Evolutionary conservation across 2,888 invertebrate species (phyloP).

Genomic region (Drosophila mimetica): DNA sequence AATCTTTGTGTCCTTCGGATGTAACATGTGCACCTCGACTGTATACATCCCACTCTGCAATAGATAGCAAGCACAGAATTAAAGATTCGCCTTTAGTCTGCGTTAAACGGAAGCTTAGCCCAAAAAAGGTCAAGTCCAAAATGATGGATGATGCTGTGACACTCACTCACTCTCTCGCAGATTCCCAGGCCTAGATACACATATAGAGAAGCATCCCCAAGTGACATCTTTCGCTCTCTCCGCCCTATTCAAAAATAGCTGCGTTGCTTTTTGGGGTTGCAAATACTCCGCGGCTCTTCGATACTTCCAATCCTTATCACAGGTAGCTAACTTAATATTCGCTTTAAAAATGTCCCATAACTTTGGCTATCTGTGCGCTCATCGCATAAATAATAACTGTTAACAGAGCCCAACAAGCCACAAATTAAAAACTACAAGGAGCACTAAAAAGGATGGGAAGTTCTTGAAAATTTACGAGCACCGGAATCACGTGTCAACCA

Average conservation of each 20-base stretch:
- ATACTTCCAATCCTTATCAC: constrained; percentile 50
- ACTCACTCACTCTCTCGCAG: constrained; percentile 62
- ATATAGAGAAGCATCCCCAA: constrained; percentile 56
- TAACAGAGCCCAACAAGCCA: constrained; percentile 78
- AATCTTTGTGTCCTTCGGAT: constrained; percentile 24
- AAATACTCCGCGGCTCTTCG: constrained; percentile 20
- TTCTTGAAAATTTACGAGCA: constrained; percentile 83
- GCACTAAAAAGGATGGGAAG: constrained; percentile 67
- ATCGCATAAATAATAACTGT: constrained; percentile 79
- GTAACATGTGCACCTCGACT: constrained; percentile 51
- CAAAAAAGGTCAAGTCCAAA: constrained; percentile 84
- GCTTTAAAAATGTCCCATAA: constrained; percentile 59
- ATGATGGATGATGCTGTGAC: constrained; percentile 84
- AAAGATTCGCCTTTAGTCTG: constrained; percentile 69
- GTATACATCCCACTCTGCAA: constrained; percentile 39
- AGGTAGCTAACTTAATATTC: constrained; percentile 75
- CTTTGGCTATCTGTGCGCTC: constrained; percentile 65
- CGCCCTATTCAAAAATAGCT: constrained; percentile 19
- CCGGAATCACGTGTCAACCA: constrained; percentile 85
- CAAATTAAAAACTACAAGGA: constrained; percentile 81
- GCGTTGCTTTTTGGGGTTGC: constrained; percentile 50
- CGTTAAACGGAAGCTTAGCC: constrained; percentile 74
- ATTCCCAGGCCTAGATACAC: constrained; percentile 28
- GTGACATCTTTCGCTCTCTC: constrained; percentile 30
- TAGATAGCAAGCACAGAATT: constrained; percentile 70